Base-by-base conservation (phyloP, 2,113 vertebrate genomes). In the Sceloporus tristichus region DNA sequence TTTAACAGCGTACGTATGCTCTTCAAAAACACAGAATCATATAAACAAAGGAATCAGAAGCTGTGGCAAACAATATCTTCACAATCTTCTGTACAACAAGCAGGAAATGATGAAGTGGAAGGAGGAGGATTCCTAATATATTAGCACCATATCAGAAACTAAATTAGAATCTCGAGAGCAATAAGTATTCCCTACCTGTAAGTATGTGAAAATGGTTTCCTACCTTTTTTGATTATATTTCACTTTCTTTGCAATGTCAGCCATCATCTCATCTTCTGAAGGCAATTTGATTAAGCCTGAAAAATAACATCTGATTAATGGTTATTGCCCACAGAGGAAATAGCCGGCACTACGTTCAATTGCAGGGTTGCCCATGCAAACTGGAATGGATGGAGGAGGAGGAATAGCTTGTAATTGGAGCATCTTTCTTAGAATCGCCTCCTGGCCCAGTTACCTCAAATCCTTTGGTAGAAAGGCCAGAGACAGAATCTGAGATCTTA, bases 161-260 rank as follows among this genome's bases (percentile, higher is more conserved):
- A 21, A 80, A 59, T 62, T 59, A 59, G 29, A 34, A 11, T 23
- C 59, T 34, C 79, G 9, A 18, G 3, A 80, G 27, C 2, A 62
- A 81, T 62, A 80, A 80, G 56, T 21, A 38, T 3, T 71, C 68
- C 8, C 10, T 38, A 23, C 62, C 9, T 65, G 38, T 81, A 65
- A 62, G 18, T 56, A 78, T 16, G n/a, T 38, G 25, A 71, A 82
- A 5, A 40, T 9, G 27, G 40, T 38, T 74, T 56, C 89, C 81
- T 88, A 90, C 90, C 91, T 70, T 78, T 88, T 88, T 68, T 84
- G 73, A 62, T 91, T 93, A 29, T 87, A 85, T 74, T 85, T 81
- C 48, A 76, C 77, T 76, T 89, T 91, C 85, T 84, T 71, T 10
- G 6, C 25, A 80, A 91, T 88, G 82, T 92, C 89, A 38, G 82